A percentile compares a stretch with the other conserved stretches of the same genome.
Conservation (phyloP, 92 coral and sea anemone species). For the Isaurus tuberculatus region DNA sequence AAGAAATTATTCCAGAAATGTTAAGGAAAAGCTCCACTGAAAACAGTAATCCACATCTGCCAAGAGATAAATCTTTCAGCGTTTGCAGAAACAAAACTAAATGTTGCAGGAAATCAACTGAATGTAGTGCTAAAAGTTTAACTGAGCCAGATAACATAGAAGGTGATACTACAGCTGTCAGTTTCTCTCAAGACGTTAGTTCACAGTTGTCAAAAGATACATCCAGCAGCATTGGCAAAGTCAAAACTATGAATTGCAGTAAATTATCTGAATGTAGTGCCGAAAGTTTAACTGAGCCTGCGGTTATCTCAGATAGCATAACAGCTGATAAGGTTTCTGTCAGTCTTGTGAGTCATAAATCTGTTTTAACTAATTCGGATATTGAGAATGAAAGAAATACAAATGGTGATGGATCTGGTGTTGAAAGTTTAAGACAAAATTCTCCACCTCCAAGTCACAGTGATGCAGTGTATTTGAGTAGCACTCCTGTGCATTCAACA, state of each 20-base stretch:
- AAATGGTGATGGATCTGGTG: neutral
- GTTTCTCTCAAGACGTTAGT: neutral
- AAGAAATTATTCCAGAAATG: neutral
- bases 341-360: neutral
- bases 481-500: conserved; percentile 6
- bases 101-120: neutral
- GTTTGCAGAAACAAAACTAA: neutral
- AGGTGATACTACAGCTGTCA: neutral
- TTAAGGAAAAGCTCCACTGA: neutral
- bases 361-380: neutral
- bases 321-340: neutral
- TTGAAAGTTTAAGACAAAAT: neutral
- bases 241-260: neutral
- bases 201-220: neutral
- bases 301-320: neutral
- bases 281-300: neutral
- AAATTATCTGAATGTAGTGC: neutral
- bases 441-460: neutral
- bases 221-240: neutral
- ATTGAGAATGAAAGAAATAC: neutral
- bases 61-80: neutral
- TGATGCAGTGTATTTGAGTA: neutral
- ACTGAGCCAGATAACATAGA: neutral
- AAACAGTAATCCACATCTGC: neutral
- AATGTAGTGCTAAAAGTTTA: neutral